Evolutionary conservation across 2,113 vertebrate genomes (phyloP), one percentile per base, ranked within the genome.

Genomic region (Oncorhynchus kisutch): DNA sequence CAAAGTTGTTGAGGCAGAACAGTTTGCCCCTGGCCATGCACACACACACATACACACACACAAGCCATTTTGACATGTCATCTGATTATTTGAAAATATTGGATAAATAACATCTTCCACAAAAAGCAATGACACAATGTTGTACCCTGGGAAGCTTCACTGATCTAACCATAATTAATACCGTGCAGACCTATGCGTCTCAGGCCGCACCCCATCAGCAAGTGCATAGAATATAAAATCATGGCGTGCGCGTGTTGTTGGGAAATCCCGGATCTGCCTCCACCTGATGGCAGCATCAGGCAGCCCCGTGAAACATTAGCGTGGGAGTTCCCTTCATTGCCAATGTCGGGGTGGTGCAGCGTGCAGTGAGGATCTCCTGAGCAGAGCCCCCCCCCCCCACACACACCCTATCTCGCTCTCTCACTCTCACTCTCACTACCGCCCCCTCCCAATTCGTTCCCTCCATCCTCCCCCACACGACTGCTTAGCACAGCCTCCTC

Each of bases 291-390:
- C 90, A 92, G 92, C 92, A 93, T 91, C 88, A 93, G 92, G 93
- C 92, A 91, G 93, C 88, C 92, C 92, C 92, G 90, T 90, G 89
- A 83, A 91, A 85, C 84, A 85, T 84, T 90, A 93, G 94, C 93
- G 94, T 95, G 92, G 93, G 94, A 94, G 94, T 94, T 95, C 93
- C 94, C 93, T 87, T 77, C 90, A 87, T 86, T 88, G 89, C 91
- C 91, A 90, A 90, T 91, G 88, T 92, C 88, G 84, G 87, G 84
- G 86, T 89, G 87, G 87, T 82, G 87, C 91, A 84, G 79, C 73
- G 79, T 86, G 71, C 83, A 76, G 67, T 76, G 77, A 84, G 88
- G 81, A 78, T 85, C 77, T 85, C 84, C 83, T 83, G 39, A 45
- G 39, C 39, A 45, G 39, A 45, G 39, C 9, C 39, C 39, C 39